Base-by-base conservation (phyloP, 2,797 vertebrate genomes). In the Rhinogobio ventralis region DNA sequence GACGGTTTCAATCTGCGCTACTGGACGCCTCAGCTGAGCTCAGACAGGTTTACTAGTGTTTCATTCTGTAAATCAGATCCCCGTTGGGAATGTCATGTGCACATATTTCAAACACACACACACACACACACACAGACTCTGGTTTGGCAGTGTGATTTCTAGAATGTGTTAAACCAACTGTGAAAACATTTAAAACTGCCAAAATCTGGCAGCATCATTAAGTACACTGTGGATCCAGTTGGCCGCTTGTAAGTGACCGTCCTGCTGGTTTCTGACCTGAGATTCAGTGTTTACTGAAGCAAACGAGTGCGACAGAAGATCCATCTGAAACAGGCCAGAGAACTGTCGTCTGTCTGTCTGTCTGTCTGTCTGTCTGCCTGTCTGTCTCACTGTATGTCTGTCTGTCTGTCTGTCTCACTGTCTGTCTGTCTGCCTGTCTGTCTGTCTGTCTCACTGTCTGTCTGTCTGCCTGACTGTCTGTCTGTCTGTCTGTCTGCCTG, bases 261-360 rank as follows among this genome's bases (percentile, higher is more conserved):
- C 49, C 72, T 75, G 72, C 49, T 75, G 51, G 20, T 36, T 75
- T 36, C 28, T 75, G 72, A 67, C 62, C 64, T 20, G 60, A 53
- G 55, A 69, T 49, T 83, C 85, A 60, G 51, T 45, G 49, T 53
- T 81, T 60, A 79, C 72, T 68, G 73, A 82, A 73, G 79, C 30
- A 33, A 23, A 78, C 20, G 25, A 19, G 15, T 6, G 45, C 57
- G 11, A 20, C 25, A 30, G n/a, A 46, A 73, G 46, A 20, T 73
- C 71, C 25, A 10, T 45, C 71, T 73, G 45, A 73, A 73, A 10
- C 15, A 10, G 0, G 2, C 23, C 68, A 45, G 42, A n/a, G 23
- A 45, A 6, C 9, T 1, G 2, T 39, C 39, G 5, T 9, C 8
- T 42, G 9, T 42, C 39, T 42, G 8, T 42, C 39, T 42, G 39